These are phyloP conservation scores for Tryphoninae sp. DNA, from an alignment of 2,888 invertebrate species.

Conservation along the genomic window DNA sequence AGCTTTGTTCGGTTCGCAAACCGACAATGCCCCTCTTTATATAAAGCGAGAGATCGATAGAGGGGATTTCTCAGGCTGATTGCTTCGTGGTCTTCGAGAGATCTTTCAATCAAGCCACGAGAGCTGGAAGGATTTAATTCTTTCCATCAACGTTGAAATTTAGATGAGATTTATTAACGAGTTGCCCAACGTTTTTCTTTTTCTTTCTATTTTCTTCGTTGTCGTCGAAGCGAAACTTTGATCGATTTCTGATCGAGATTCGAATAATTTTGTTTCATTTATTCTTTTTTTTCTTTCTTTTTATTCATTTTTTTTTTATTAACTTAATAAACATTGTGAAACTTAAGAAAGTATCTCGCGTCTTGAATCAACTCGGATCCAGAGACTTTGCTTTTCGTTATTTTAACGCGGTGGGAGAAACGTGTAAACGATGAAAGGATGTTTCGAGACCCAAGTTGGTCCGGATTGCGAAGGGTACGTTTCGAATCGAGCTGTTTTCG, in stretches of 20 bases:
- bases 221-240: neutral
- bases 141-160: neutral
- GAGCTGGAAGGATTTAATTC: slow-evolving; percentile 1
- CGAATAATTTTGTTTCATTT: neutral
- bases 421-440: neutral
- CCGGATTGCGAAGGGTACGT: neutral
- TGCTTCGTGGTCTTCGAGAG: neutral
- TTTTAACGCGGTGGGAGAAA: neutral
- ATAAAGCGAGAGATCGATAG: slow-evolving; percentile 15
- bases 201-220: neutral
- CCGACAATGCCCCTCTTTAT: slow-evolving; percentile 7
- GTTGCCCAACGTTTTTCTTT: neutral
- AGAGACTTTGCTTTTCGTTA: neutral
- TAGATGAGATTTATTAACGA: slow-evolving; percentile 5
- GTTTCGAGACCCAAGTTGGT: neutral
- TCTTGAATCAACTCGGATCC: neutral
- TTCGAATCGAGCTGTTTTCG: slow-evolving; percentile 45
- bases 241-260: neutral
- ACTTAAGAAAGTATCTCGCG: neutral
- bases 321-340: too few relatives aligned
- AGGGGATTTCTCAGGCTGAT: slow-evolving; percentile 7
- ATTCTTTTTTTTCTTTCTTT: neutral
- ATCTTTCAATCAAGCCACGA: slow-evolving; percentile 8
- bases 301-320: neutral
- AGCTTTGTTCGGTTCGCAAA: neutral